phyloP scores from a whole-genome alignment of 2,888 invertebrate species.

The Nomada ferruginata region DNA sequence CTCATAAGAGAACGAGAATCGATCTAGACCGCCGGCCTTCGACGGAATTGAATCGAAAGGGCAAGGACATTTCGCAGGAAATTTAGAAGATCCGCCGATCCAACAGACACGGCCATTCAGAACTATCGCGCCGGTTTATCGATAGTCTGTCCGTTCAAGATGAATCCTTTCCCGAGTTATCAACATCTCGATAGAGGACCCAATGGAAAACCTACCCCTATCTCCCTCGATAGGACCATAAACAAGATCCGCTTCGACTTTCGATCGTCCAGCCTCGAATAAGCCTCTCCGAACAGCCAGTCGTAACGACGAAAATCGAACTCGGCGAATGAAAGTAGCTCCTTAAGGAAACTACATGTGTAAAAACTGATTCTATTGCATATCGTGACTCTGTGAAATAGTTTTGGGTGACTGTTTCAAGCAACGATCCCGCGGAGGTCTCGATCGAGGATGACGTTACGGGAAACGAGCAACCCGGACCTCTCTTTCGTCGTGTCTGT shows the following conservation, averaged over 20 bases:
- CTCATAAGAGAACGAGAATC: background rate
- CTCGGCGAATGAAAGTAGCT: background rate
- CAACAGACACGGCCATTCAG: slow-evolving; percentile 22
- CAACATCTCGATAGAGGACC: slow-evolving; percentile 31
- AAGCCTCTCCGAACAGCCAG: background rate
- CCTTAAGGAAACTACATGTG: background rate
- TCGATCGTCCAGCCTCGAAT: slow-evolving; percentile 1
- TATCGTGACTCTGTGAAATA: slow-evolving; percentile 9
- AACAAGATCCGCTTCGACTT: slow-evolving; percentile 26
- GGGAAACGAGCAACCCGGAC: slow-evolving; percentile 36
- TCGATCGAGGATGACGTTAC: slow-evolving; percentile 11
- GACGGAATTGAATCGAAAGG: slow-evolving; percentile 13
- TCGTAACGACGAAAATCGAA: too few species aligned
- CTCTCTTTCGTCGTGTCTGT: slow-evolving; percentile 52
- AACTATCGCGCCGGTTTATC: slow-evolving; percentile 33
- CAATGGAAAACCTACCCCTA: slow-evolving; percentile 40
- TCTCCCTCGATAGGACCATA: slow-evolving; percentile 20
- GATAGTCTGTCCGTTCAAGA: slow-evolving; percentile 4
- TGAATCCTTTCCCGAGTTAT: slow-evolving; percentile 41
- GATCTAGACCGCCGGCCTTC: background rate
- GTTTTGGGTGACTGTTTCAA: background rate
- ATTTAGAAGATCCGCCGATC: slow-evolving; percentile 29
- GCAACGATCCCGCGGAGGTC: background rate
- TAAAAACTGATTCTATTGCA: background rate
- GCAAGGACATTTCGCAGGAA: slow-evolving; percentile 3